phyloP scores from a whole-genome alignment of 2,888 invertebrate genomes.

The Cantharis rufa region DNA sequence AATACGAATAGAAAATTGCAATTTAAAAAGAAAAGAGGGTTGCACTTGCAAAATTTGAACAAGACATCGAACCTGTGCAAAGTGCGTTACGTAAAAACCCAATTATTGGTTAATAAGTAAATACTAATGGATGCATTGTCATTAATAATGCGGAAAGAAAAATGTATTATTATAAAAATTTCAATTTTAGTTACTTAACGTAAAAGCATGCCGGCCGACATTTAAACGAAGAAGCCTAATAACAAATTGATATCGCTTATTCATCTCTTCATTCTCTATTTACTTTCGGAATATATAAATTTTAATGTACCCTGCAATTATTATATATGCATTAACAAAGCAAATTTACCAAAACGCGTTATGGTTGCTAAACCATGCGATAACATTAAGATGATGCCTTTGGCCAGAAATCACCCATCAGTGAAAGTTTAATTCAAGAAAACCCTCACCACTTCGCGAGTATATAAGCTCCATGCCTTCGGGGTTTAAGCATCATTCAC shows the following conservation, averaged over 20 bases:
- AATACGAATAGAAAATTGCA: no score
- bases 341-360: constrained; percentile 23
- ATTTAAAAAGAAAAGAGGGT: neutral
- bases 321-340: constrained; percentile 15
- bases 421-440: constrained; percentile 20
- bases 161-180: neutral
- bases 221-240: neutral
- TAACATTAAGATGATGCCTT: constrained; percentile 12
- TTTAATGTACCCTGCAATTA: constrained; percentile 19
- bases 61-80: neutral
- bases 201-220: neutral
- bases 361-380: constrained; percentile 25
- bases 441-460: constrained; percentile 6
- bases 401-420: constrained; percentile 16
- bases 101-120: neutral
- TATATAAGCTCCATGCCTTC: constrained; percentile 9
- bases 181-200: constrained; percentile 2
- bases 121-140: neutral
- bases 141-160: neutral
- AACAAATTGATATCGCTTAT: constrained; percentile 9
- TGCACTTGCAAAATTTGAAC: neutral
- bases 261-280: constrained; percentile 21
- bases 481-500: constrained; percentile 18
- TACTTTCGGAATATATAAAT: constrained; percentile 23
- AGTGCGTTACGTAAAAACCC: neutral